These are phyloP conservation scores for Myotis davidii DNA, from an alignment of 2,113 vertebrate species.

Conservation along the genomic window DNA sequence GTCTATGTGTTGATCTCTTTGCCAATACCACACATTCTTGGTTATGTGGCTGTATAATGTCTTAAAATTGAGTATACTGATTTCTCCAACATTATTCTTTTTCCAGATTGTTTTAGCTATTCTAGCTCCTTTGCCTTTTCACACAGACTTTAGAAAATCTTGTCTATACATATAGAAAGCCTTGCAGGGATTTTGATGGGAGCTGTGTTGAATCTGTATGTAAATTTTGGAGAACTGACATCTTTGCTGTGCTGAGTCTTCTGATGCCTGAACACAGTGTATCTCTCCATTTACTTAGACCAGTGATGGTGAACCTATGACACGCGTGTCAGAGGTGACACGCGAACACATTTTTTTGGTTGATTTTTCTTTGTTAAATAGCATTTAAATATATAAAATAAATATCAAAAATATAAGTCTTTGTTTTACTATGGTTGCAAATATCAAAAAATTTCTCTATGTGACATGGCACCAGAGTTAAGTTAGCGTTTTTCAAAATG, in stretches of 20 bases:
- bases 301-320: too few relatives aligned
- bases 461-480: too few relatives aligned
- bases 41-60: background rate
- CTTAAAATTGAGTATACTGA: too few relatives aligned
- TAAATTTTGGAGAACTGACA: background rate
- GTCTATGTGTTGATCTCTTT: background rate
- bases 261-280: fast-evolving
- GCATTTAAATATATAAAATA: too few relatives aligned
- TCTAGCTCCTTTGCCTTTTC: background rate
- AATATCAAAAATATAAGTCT: too few relatives aligned
- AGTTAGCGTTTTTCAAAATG: too few relatives aligned
- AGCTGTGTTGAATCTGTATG: background rate
- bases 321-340: too few relatives aligned
- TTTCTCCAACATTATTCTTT: too few relatives aligned
- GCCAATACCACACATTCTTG: background rate
- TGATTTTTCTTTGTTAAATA: too few relatives aligned
- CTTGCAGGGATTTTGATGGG: background rate
- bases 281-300: background rate
- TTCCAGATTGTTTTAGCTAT: background rate
- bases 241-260: background rate
- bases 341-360: too few relatives aligned
- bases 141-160: slow-evolving; percentile 1
- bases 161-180: background rate
- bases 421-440: too few relatives aligned
- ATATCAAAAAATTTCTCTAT: too few relatives aligned